phyloP scores from a whole-genome alignment of 2,888 invertebrate genomes.

The Malthinus seriepunctatus region DNA sequence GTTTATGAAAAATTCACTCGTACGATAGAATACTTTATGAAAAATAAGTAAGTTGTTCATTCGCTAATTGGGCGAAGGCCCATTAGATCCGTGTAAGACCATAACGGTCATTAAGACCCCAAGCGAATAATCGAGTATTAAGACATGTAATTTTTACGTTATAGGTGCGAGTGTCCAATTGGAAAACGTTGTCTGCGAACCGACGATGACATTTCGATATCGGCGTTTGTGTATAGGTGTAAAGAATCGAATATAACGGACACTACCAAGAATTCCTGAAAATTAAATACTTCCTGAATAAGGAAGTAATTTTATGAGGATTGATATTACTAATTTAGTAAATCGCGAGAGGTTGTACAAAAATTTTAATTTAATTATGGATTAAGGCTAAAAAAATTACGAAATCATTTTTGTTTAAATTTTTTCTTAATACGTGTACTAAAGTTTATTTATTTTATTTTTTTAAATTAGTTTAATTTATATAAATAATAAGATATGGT shows the following conservation, averaged over 20 bases:
- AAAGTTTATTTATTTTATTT: slow-evolving; percentile 3
- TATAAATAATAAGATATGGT: background rate
- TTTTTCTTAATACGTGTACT: background rate
- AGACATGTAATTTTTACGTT: slow-evolving; percentile 29
- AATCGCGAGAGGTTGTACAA: background rate
- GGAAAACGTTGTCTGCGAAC: slow-evolving; percentile 56
- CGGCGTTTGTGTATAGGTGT: slow-evolving; percentile 64
- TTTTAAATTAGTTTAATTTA: too few species aligned
- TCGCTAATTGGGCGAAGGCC: too few species aligned
- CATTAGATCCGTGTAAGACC: background rate
- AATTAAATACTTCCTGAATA: slow-evolving; percentile 2
- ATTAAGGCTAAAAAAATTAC: background rate
- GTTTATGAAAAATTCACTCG: slow-evolving; percentile 60
- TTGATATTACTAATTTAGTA: background rate
- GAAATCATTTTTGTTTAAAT: background rate
- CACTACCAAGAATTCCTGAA: slow-evolving; percentile 10
- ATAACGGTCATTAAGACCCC: too few species aligned
- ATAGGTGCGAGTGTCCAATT: slow-evolving; percentile 59
- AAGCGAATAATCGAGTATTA: too few species aligned
- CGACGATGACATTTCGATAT: slow-evolving; percentile 62
- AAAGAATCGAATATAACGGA: slow-evolving; percentile 32
- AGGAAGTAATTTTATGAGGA: background rate
- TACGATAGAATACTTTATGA: slow-evolving; percentile 59
- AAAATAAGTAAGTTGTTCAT: slow-evolving; percentile 59
- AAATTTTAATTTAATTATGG: background rate